Evolutionary conservation across 2,888 invertebrate species (phyloP).

Genomic region (Pachymerium ferrugineum): DNA sequence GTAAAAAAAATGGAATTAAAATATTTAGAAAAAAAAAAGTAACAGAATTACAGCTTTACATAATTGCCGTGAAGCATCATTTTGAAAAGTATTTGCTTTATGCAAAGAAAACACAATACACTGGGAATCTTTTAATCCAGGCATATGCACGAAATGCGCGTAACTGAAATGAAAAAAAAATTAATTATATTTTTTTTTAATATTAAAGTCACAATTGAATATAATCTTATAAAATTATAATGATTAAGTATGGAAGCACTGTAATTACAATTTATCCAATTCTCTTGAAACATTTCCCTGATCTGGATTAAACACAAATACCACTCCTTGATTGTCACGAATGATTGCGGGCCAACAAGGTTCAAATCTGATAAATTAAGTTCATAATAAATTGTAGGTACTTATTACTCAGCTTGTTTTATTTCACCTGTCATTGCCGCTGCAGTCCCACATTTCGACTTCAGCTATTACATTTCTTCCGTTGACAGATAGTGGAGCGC

Average conservation of each 20-base stretch:
- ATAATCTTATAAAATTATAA: background rate
- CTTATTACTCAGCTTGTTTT: background rate
- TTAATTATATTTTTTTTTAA: background rate
- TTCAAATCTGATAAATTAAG: constrained; percentile 56
- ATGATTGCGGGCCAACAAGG: constrained; percentile 71
- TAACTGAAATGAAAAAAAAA: constrained; percentile 43
- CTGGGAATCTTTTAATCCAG: constrained; percentile 59
- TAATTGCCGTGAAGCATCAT: constrained; percentile 31
- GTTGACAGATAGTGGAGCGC: constrained; percentile 56
- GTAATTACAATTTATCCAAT: constrained; percentile 55
- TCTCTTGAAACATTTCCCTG: constrained; percentile 54
- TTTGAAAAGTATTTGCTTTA: constrained; percentile 40
- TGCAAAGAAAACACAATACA: constrained; percentile 58
- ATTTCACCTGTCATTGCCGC: constrained; percentile 64
- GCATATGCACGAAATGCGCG: constrained; percentile 63
- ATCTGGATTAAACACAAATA: constrained; percentile 62
- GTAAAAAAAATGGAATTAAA: constrained; percentile 36
- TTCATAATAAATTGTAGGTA: background rate
- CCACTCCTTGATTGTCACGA: constrained; percentile 61
- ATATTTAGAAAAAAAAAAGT: background rate
- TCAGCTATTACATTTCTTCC: constrained; percentile 58
- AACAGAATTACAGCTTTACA: constrained; percentile 25
- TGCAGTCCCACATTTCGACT: constrained; percentile 74
- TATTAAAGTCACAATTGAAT: background rate
- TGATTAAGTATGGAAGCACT: background rate